Percentiles rank a stretch among this genome's conserved stretches.
These are phyloP conservation scores for Lepidurus packardi DNA, from an alignment of 1,140 invertebrate genomes.

Conservation along the genomic window DNA sequence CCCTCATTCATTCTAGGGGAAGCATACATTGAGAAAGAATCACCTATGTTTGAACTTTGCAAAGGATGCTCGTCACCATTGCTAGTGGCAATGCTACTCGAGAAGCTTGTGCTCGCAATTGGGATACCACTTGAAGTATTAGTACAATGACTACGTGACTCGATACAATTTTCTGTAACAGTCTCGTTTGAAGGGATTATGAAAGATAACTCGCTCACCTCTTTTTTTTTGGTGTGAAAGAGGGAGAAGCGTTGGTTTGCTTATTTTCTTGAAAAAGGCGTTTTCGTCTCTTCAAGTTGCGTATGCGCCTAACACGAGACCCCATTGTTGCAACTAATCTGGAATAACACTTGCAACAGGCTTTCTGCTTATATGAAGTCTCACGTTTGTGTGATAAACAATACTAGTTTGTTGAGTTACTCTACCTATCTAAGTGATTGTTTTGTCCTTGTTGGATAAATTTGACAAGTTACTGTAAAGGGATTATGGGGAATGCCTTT, in stretches of 20 bases:
- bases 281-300: not conserved
- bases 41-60: not conserved
- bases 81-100: not conserved
- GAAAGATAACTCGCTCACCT: not conserved
- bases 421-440: not conserved
- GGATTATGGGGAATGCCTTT: not conserved
- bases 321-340: not conserved
- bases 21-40: not conserved
- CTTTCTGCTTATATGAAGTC: not conserved
- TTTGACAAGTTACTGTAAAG: not conserved
- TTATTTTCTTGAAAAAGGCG: not conserved
- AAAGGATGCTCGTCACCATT: not conserved
- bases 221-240: not conserved
- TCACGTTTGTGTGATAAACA: not conserved
- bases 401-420: not conserved
- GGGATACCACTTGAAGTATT: no score
- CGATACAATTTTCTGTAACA: not conserved
- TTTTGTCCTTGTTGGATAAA: not conserved
- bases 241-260: not conserved
- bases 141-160: not conserved
- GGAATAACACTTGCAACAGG: not conserved
- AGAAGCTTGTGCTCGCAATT: no score
- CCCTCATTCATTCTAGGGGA: not conserved
- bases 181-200: not conserved
- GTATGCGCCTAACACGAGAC: not conserved